These are phyloP conservation scores for Ascaphus truei DNA, from an alignment of 2,113 vertebrate genomes.

Conservation along the genomic window DNA sequence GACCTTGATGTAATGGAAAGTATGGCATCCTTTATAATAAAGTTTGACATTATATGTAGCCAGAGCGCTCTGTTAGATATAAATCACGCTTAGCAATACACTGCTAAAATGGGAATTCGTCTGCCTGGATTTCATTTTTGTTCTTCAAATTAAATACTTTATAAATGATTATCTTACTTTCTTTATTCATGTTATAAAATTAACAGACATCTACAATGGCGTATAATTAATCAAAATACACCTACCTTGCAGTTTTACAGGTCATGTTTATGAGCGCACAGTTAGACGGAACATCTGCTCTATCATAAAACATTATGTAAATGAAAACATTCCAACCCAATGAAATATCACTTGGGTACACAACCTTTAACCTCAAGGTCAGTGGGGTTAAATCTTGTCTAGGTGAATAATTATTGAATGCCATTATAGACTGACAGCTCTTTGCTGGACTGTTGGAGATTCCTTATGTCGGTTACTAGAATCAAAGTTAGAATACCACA, in stretches of 20 bases:
- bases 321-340: constrained; percentile 19
- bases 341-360: constrained; percentile 1
- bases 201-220: constrained; percentile 4
- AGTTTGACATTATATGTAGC: constrained; percentile 28
- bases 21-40: constrained; percentile 33
- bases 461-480: constrained; percentile 18
- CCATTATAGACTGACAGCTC: constrained; percentile 16
- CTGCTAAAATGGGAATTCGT: constrained; percentile 22
- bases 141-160: constrained; percentile 24
- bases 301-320: constrained; percentile 34
- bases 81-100: constrained; percentile 18
- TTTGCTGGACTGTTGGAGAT: constrained; percentile 5
- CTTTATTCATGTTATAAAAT: constrained; percentile 26
- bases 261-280: constrained; percentile 24
- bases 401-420: constrained; percentile 23
- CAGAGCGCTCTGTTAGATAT: constrained; percentile 20
- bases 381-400: constrained; percentile 1
- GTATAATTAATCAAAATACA: constrained; percentile 30
- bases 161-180: constrained; percentile 23
- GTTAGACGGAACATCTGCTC: constrained; percentile 28
- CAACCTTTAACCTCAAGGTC: constrained; percentile 19
- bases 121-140: constrained; percentile 14
- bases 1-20: constrained; percentile 31
- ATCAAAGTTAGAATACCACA: neutral
- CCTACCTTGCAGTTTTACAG: constrained; percentile 34